phyloP scores from a whole-genome alignment of 1,140 invertebrate genomes.

The Panagrolaimus sp. region DNA sequence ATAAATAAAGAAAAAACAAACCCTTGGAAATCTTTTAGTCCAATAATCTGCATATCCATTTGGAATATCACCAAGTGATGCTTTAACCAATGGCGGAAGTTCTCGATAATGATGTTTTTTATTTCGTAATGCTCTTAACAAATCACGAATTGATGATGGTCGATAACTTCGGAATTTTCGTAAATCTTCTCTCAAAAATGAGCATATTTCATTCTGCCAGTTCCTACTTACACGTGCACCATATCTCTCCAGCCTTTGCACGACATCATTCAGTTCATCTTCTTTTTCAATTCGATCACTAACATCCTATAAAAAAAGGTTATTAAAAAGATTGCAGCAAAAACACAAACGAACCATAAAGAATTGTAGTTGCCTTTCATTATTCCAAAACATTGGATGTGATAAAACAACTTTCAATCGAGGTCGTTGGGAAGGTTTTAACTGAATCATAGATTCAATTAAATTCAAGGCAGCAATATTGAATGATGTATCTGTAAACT shows the following conservation, averaged over 20 bases:
- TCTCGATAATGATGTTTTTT: conserved; percentile 72
- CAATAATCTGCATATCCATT: conserved; percentile 88
- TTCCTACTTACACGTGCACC: conserved; percentile 69
- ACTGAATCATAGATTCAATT: conserved; percentile 78
- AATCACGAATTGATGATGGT: conserved; percentile 74
- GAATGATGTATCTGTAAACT: neutral
- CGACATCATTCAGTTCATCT: conserved; percentile 65
- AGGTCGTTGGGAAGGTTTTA: conserved; percentile 71
- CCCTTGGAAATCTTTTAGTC: conserved; percentile 75
- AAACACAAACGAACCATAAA: conserved; percentile 67
- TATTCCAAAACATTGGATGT: conserved; percentile 89
- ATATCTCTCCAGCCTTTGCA: conserved; percentile 70
- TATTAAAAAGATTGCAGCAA: conserved; percentile 17
- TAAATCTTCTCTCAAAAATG: conserved; percentile 75
- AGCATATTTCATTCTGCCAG: conserved; percentile 77
- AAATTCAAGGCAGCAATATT: conserved; percentile 68
- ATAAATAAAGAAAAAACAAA: conserved; percentile 18
- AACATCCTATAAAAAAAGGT: conserved; percentile 71
- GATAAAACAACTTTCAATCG: conserved; percentile 72
- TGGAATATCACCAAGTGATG: conserved; percentile 77
- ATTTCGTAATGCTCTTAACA: conserved; percentile 86
- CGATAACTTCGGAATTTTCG: conserved; percentile 80
- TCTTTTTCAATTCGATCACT: conserved; percentile 91
- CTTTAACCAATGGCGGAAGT: conserved; percentile 73
- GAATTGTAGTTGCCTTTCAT: conserved; percentile 76